These are phyloP conservation scores for Periophthalmus magnuspinnatus DNA, from an alignment of 2,797 vertebrate genomes.

Conservation along the genomic window DNA sequence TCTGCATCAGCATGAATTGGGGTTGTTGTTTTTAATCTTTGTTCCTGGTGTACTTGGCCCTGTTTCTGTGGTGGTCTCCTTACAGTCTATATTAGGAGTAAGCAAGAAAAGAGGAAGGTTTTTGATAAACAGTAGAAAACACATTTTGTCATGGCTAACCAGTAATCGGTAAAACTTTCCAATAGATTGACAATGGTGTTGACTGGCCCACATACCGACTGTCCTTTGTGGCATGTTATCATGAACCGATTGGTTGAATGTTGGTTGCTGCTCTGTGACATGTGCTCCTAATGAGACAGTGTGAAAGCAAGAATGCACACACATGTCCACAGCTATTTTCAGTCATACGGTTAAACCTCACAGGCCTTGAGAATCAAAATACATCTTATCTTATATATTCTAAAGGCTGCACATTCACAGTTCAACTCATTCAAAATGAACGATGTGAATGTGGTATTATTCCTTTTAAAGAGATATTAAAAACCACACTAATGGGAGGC, in stretches of 20 bases:
- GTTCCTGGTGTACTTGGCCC: not conserved
- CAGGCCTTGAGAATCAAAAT: slow-evolving; percentile 50
- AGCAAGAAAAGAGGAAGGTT: not conserved
- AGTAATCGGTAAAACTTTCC: not conserved
- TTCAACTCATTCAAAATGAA: slow-evolving; percentile 38
- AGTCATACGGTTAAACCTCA: slow-evolving; percentile 45
- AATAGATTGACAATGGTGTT: not conserved
- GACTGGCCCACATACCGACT: not conserved
- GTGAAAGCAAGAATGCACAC: slow-evolving; percentile 33
- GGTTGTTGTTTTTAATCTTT: not conserved
- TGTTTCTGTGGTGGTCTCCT: too few species aligned
- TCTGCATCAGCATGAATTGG: too few species aligned
- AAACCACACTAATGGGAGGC: slow-evolving; percentile 37
- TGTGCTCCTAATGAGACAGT: slow-evolving; percentile 63
- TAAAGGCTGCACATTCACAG: slow-evolving; percentile 38
- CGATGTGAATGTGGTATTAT: slow-evolving; percentile 42
- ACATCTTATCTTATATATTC: slow-evolving; percentile 53
- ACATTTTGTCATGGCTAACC: not conserved
- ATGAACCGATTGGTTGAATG: not conserved
- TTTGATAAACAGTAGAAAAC: not conserved
- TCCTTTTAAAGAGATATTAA: slow-evolving; percentile 50
- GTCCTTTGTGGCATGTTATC: not conserved
- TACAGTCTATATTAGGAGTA: too few species aligned
- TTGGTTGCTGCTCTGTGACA: slow-evolving; percentile 51
- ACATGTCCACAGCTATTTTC: slow-evolving; percentile 11